phyloP scores from a whole-genome alignment of 2,113 vertebrate genomes.

The Glaucomys volans region DNA sequence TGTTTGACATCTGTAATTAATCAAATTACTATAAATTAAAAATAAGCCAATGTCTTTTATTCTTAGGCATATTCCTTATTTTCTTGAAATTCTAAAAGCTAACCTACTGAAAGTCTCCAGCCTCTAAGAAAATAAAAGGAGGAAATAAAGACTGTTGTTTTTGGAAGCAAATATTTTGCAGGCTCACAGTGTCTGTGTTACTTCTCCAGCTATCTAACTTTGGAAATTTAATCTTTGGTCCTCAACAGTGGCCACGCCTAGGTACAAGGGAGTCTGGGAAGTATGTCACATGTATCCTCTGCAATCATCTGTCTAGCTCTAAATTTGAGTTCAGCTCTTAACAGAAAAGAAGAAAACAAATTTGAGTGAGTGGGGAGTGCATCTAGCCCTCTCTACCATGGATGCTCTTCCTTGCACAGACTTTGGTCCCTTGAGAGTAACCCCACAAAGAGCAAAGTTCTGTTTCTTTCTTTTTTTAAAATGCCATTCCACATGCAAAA shows the following conservation, averaged over 20 bases:
- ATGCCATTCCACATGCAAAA: background rate
- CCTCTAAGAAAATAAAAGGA: background rate
- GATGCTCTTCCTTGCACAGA: background rate
- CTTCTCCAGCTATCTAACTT: background rate
- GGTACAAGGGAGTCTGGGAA: background rate
- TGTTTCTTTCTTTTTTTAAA: background rate
- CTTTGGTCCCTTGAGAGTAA: background rate
- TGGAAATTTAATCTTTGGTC: background rate
- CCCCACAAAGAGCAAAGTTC: background rate
- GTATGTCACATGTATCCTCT: background rate
- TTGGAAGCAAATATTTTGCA: background rate
- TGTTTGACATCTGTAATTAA: background rate
- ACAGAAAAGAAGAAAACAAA: background rate
- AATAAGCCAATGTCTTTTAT: background rate
- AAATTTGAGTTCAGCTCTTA: background rate
- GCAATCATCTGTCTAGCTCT: background rate
- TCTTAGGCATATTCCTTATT: background rate
- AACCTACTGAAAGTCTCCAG: background rate
- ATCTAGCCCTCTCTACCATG: background rate
- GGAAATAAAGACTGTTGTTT: background rate
- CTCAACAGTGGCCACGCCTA: background rate
- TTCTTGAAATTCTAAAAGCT: background rate
- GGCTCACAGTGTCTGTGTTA: background rate
- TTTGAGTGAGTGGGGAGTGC: background rate
- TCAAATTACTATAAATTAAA: background rate